phyloP scores from a whole-genome alignment of 2,797 vertebrate species.

The Chaetodon trifasciatus region DNA sequence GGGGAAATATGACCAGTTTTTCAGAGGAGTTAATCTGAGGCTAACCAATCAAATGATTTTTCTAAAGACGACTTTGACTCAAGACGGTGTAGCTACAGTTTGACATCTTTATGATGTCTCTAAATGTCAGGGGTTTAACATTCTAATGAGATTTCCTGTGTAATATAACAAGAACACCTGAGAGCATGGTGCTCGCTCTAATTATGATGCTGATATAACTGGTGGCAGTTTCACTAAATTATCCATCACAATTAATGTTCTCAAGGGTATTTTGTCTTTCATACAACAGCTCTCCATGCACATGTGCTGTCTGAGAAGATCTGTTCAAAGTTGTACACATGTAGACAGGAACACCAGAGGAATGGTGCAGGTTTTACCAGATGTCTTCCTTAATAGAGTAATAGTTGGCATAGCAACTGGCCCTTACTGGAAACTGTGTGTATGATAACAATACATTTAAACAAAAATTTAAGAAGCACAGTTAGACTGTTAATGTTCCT shows the following conservation, averaged over 20 bases:
- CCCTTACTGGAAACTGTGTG: not conserved
- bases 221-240: conserved; percentile 39
- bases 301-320: conserved; percentile 19
- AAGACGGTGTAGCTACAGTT: conserved; percentile 25
- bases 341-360: not conserved
- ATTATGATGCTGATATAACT: conserved; percentile 54
- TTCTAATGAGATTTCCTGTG: conserved; percentile 54
- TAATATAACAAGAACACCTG: conserved; percentile 41
- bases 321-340: conserved; percentile 27
- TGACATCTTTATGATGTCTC: conserved; percentile 26
- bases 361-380: conserved; percentile 35
- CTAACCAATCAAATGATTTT: conserved; percentile 37
- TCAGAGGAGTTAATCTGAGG: conserved; percentile 28
- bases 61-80: conserved; percentile 25
- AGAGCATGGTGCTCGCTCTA: conserved; percentile 38
- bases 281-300: conserved; percentile 9
- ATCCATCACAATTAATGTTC: conserved; percentile 53
- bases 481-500: conserved; percentile 28
- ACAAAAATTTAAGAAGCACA: conserved; percentile 46
- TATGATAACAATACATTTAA: conserved; percentile 33
- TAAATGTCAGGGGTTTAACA: conserved; percentile 63
- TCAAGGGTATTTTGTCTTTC: conserved; percentile 32
- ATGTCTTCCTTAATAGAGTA: conserved; percentile 18
- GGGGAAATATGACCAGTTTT: conserved; percentile 10
- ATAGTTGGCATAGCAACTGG: conserved; percentile 34